Evolutionary conservation across 2,888 invertebrate genomes (phyloP).

Genomic region (Cheilosia pagana): DNA sequence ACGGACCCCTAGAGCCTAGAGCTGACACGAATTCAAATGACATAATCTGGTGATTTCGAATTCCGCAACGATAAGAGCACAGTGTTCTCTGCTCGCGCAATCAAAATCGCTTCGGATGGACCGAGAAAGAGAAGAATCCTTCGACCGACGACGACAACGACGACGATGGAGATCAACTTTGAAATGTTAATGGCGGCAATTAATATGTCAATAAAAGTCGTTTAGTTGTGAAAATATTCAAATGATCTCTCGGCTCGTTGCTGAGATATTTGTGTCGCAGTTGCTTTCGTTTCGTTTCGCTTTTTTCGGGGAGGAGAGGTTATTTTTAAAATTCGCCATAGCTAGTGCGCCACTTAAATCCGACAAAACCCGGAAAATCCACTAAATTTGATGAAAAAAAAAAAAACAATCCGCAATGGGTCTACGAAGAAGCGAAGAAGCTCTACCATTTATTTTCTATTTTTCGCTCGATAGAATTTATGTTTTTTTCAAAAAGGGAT

Average conservation of each 20-base stretch:
- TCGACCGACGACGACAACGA: neutral
- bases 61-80: neutral
- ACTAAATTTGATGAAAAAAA: constrained; percentile 69
- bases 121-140: neutral
- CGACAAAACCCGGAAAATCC: constrained; percentile 65
- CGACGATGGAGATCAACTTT: constrained; percentile 28
- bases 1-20: neutral
- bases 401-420: constrained; percentile 51
- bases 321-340: constrained; percentile 53
- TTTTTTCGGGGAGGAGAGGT: constrained; percentile 16
- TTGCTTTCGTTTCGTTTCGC: constrained; percentile 3
- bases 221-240: constrained; percentile 77
- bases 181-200: constrained; percentile 79
- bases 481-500: constrained; percentile 30
- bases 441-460: constrained; percentile 32
- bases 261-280: constrained; percentile 69
- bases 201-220: constrained; percentile 83
- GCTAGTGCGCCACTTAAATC: constrained; percentile 52
- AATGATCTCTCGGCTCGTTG: constrained; percentile 63
- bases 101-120: neutral
- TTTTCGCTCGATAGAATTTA: constrained; percentile 53
- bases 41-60: constrained; percentile 44
- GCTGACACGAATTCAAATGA: constrained; percentile 36
- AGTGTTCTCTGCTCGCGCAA: neutral
- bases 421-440: constrained; percentile 22